Evolutionary conservation across 1,140 invertebrate species (phyloP).

Genomic region (Yoshiicerus persimilis): DNA sequence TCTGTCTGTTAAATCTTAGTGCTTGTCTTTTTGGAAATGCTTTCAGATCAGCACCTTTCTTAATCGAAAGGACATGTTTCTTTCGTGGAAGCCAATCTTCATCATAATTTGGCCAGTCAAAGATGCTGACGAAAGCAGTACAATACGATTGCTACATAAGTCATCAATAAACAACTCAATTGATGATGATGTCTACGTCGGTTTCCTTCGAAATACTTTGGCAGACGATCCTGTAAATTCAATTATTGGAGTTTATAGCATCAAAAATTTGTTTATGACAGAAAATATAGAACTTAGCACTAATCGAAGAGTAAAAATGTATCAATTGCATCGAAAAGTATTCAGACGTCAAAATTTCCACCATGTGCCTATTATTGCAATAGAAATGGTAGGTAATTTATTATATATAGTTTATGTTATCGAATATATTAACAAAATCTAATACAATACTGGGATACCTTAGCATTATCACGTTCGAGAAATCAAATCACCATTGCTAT

Average conservation of each 20-base stretch:
- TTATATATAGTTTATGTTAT: not conserved
- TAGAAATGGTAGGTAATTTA: not conserved
- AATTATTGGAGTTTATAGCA: not conserved
- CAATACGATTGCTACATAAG: not conserved
- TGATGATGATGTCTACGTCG: not conserved
- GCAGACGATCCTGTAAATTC: not conserved
- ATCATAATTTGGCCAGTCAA: not conserved
- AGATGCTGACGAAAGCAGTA: not conserved
- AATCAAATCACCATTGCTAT: too few species aligned
- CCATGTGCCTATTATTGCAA: not conserved
- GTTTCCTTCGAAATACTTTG: not conserved
- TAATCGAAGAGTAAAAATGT: not conserved
- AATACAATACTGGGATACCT: too few species aligned
- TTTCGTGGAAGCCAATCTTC: not conserved
- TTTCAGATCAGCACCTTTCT: not conserved
- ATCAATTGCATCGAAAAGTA: not conserved
- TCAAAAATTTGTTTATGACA: not conserved
- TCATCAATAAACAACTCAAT: not conserved
- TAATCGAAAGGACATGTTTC: too few species aligned
- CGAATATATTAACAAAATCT: not conserved
- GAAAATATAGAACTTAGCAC: not conserved
- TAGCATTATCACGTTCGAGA: too few species aligned
- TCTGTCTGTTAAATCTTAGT: too few species aligned
- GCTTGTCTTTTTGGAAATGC: too few species aligned
- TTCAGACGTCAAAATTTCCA: not conserved